A percentile compares a stretch with the other conserved stretches of the same genome.
Conservation (phyloP, 2,797 vertebrate genomes). For the Sandelia bainsii region DNA sequence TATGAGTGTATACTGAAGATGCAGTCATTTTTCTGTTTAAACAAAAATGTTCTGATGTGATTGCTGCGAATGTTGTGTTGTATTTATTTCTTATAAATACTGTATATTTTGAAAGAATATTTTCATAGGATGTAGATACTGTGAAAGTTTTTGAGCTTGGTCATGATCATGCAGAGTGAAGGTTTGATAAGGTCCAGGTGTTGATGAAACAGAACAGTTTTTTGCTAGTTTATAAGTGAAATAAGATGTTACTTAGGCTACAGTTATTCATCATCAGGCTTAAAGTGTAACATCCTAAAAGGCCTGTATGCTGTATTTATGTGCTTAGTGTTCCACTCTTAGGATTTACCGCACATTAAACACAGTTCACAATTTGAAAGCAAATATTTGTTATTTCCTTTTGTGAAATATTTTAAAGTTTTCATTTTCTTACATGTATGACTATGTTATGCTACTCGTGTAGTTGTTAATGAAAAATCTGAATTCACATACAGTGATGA, state of each 20-base stretch:
- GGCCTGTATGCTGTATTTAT: conserved; percentile 6
- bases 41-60: conserved; percentile 16
- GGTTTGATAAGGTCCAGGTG: neutral
- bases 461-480: too few species aligned
- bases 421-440: neutral
- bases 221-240: conserved; percentile 13
- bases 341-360: conserved; percentile 44
- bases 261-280: neutral
- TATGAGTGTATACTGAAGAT: conserved; percentile 12
- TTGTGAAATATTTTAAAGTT: neutral
- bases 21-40: conserved; percentile 22
- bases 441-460: neutral
- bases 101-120: conserved; percentile 64
- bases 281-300: neutral
- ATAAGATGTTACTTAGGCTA: neutral
- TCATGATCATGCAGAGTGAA: conserved; percentile 25
- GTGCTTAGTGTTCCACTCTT: conserved; percentile 18
- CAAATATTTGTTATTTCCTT: conserved; percentile 8
- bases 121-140: conserved; percentile 42
- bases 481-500: too few species aligned
- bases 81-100: conserved; percentile 69
- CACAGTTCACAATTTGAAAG: conserved; percentile 46
- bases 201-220: conserved; percentile 5
- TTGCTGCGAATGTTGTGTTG: conserved; percentile 44
- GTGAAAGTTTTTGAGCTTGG: neutral